Conservation (phyloP, 2,888 invertebrate species). For the Agriotes lineatus region DNA sequence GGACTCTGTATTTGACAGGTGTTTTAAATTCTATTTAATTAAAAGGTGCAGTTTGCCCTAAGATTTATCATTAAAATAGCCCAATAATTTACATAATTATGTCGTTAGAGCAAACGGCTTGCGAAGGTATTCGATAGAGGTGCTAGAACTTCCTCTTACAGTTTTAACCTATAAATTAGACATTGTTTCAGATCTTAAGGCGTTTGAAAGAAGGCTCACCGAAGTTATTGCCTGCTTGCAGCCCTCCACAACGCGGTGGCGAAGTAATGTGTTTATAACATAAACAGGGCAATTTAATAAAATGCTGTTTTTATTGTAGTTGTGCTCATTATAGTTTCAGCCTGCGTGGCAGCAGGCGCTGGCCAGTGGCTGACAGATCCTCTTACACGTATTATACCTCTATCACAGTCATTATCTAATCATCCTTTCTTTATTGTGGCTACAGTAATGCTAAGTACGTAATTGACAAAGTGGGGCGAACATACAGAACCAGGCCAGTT, state of each 20-base stretch:
- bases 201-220: conserved; percentile 95
- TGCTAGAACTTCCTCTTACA: conserved; percentile 14
- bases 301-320: conserved; percentile 71
- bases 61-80: too few species aligned
- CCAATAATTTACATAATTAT: conserved; percentile 62
- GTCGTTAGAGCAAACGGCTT: conserved; percentile 91
- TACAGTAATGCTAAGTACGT: conserved; percentile 82
- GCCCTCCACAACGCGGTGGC: conserved; percentile 95
- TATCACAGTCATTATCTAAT: conserved; percentile 91
- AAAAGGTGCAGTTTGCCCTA: too few species aligned
- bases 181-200: conserved; percentile 88
- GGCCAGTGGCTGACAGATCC: conserved; percentile 98
- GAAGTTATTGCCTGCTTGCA: conserved; percentile 97
- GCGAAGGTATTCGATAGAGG: conserved; percentile 80
- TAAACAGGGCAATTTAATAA: background rate
- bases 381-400: conserved; percentile 89
- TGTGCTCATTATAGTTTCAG: conserved; percentile 85
- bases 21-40: too few species aligned
- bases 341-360: conserved; percentile 93
- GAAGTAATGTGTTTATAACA: conserved; percentile 73
- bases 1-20: too few species aligned
- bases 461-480: too few species aligned
- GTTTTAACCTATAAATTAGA: conserved; percentile 63
- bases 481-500: too few species aligned
- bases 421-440: conserved; percentile 96